Conservation (phyloP, 1,140 invertebrate species). For the Cecropterus lyciades region DNA sequence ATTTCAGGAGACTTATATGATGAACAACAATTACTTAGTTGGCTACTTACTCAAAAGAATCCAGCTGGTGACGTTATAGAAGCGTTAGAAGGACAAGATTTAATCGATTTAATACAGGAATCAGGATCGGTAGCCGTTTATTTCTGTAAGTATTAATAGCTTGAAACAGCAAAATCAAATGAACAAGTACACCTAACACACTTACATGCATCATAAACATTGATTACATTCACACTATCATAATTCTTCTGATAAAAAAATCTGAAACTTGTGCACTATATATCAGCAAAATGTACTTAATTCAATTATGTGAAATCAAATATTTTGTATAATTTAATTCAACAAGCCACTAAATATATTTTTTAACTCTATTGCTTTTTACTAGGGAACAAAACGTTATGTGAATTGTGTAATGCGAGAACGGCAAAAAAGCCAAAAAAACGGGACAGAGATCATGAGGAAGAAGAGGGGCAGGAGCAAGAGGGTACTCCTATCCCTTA, state of each 20-base stretch:
- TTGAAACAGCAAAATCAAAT: too few relatives aligned
- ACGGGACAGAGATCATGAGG: slow-evolving; percentile 81
- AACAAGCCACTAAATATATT: neutral
- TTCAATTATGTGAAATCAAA: too few relatives aligned
- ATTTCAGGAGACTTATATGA: slow-evolving; percentile 93
- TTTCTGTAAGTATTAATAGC: slow-evolving; percentile 91
- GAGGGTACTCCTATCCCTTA: slow-evolving; percentile 76
- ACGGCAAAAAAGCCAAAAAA: slow-evolving; percentile 88
- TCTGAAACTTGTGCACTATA: neutral
- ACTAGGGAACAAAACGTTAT: slow-evolving; percentile 94
- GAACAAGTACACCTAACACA: too few relatives aligned
- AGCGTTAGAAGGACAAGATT: slow-evolving; percentile 92
- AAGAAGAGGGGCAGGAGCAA: slow-evolving; percentile 81
- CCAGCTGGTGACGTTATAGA: slow-evolving; percentile 96
- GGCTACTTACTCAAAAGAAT: slow-evolving; percentile 96
- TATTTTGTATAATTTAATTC: neutral
- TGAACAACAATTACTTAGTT: slow-evolving; percentile 94
- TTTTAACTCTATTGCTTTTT: slow-evolving; percentile 58
- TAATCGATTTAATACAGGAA: slow-evolving; percentile 92
- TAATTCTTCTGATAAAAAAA: neutral
- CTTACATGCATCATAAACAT: too few relatives aligned
- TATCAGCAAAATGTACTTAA: too few relatives aligned
- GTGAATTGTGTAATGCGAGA: slow-evolving; percentile 91
- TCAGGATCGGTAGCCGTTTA: slow-evolving; percentile 94
- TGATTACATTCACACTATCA: neutral